Base-by-base conservation (phyloP, 2,113 vertebrate species). In the Okapia johnstoni region DNA sequence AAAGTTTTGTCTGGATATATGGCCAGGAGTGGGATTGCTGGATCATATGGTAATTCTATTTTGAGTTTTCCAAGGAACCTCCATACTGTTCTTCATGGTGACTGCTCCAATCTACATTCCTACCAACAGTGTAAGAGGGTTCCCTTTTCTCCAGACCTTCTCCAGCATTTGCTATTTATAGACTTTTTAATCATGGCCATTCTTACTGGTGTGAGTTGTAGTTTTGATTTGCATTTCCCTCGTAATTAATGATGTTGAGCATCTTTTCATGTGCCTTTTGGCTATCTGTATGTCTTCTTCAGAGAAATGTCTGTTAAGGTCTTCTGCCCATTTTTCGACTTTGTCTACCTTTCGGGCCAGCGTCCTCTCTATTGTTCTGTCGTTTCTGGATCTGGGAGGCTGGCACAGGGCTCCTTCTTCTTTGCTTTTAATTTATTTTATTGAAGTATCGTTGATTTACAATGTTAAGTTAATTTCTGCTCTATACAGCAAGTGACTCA, bases 341-440 rank as follows among this genome's bases (percentile, higher is more conserved):
- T 28, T 40, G 7, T 25, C n/a, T 83, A 55, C 50, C 21, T 16
- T n/a, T 25, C 3, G 55, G 88, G 28, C 23, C 17, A 60, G 76
- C 4, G 21, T 25, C 2, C 76, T 60, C 11, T 3, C 9, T 19
- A 0, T 21, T 13, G 61, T 58, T 54, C 0, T 8, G 15, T 8
- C n/a, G 4, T 50, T 60, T 85, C 30, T 13, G 54, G 13, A 25
- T 46, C 36, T 70, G 50, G 48, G 21, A 58, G 79, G 17, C 33
- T 14, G 60, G 25, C 54, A 7, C 1, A 14, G 33, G 80, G 13
- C 52, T 9, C 16, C 28, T 40, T 57, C 28, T 85, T 46, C 33
- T 16, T 79, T 23, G 6, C 23, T 13, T 70, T 12, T 2, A 54
- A 54, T 54, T 81, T 54, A n/a, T n/a, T 54, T n/a, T 81, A 54